These are phyloP conservation scores for Oligia fasciuncula DNA, from an alignment of 2,888 invertebrate genomes.

Conservation along the genomic window DNA sequence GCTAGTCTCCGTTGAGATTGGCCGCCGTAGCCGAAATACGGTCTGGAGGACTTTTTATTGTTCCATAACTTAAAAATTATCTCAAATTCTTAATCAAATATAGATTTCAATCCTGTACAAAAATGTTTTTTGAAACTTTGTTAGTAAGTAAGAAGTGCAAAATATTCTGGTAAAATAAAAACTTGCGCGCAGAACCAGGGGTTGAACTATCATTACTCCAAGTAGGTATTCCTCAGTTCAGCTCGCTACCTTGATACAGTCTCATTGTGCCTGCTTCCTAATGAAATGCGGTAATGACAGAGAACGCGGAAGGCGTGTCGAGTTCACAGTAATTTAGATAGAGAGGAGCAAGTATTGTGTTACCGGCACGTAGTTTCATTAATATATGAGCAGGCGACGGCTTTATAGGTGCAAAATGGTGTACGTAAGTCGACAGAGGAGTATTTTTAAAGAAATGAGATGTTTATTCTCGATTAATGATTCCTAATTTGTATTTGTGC, in stretches of 20 bases:
- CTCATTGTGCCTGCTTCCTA: constrained; percentile 24
- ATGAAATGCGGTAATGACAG: constrained; percentile 53
- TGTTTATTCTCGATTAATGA: not conserved
- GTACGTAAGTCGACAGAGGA: not conserved
- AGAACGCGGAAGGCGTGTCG: constrained; percentile 31
- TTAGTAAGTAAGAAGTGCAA: too few relatives aligned
- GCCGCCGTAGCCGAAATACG: too few relatives aligned
- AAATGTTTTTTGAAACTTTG: too few relatives aligned
- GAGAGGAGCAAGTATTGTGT: constrained; percentile 24
- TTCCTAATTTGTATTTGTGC: not conserved
- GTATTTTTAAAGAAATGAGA: constrained; percentile 4
- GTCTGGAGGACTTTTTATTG: too few relatives aligned
- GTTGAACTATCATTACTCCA: not conserved
- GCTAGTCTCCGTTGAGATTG: too few relatives aligned
- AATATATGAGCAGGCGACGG: constrained; percentile 29
- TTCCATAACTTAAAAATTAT: too few relatives aligned
- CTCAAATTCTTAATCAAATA: too few relatives aligned
- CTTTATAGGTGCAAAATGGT: constrained; percentile 14
- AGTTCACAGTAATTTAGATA: constrained; percentile 47
- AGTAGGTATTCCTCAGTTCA: constrained; percentile 27
- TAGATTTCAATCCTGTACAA: too few relatives aligned
- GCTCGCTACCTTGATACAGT: not conserved
- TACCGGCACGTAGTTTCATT: constrained; percentile 42
- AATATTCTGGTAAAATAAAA: not conserved
- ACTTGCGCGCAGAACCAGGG: not conserved